Evolutionary conservation across 1,140 invertebrate genomes (phyloP).

Genomic region (Conus ventricosus): DNA sequence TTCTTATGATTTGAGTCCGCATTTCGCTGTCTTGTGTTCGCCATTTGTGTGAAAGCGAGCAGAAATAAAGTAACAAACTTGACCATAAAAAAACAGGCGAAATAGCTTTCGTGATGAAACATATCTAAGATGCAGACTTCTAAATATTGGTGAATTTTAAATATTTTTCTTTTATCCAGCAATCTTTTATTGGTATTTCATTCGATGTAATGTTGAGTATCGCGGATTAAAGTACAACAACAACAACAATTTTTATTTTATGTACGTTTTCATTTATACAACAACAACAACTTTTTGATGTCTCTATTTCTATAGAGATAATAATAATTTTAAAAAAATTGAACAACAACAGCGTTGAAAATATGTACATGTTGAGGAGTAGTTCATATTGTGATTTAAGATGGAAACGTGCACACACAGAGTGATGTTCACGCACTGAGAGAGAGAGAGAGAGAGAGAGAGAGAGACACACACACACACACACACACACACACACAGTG

Average conservation of each 20-base stretch:
- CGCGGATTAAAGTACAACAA: not conserved
- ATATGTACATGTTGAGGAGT: too few species aligned
- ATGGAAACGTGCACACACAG: too few species aligned
- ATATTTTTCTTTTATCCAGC: not conserved
- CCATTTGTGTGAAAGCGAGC: too few species aligned
- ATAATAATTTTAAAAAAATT: not conserved
- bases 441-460: too few species aligned
- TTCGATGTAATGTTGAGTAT: not conserved
- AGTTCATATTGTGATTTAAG: too few species aligned
- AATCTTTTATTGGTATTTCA: not conserved
- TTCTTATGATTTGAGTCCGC: too few species aligned
- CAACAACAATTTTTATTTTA: conserved; percentile 32
- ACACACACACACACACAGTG: too few species aligned
- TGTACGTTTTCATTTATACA: conserved; percentile 16
- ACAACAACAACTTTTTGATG: conserved; percentile 36
- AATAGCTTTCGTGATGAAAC: not conserved
- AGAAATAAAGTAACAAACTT: not conserved
- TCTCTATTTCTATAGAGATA: conserved; percentile 37
- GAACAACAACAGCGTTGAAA: not conserved
- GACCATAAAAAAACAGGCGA: not conserved
- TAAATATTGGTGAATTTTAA: not conserved
- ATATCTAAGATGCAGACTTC: not conserved
- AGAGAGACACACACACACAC: too few species aligned
- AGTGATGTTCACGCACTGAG: too few species aligned
- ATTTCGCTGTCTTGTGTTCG: too few species aligned